These are phyloP conservation scores for Pterocles gutturalis DNA, from an alignment of 2,113 vertebrate species.

Conservation along the genomic window DNA sequence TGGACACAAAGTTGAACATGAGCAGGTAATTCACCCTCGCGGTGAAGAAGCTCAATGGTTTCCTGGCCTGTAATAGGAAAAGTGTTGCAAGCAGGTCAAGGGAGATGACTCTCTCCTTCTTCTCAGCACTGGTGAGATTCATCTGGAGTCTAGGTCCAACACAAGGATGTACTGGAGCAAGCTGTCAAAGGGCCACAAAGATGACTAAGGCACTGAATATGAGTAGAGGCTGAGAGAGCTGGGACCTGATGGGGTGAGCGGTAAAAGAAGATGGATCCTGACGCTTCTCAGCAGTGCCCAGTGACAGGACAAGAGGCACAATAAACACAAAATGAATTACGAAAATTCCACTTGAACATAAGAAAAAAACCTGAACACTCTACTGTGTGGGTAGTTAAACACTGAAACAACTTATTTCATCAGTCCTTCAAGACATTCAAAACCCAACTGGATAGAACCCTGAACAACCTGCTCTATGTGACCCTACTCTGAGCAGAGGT, in stretches of 20 bases:
- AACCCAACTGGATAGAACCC: not conserved
- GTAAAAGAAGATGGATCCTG: not conserved
- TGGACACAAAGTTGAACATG: not conserved
- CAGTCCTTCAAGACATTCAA: not conserved
- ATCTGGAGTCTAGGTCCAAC: not conserved
- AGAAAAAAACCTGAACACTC: not conserved
- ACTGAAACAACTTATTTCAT: not conserved
- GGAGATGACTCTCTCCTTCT: not conserved
- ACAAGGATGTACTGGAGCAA: not conserved
- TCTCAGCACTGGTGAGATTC: not conserved
- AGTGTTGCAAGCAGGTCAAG: not conserved
- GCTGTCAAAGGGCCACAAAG: not conserved
- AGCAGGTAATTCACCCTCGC: not conserved
- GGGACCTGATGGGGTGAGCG: rapidly evolving
- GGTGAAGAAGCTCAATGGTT: not conserved
- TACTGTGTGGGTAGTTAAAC: not conserved
- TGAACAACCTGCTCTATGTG: not conserved
- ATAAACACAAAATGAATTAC: not conserved
- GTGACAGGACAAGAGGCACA: not conserved
- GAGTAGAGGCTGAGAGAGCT: not conserved
- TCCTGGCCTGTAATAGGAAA: not conserved
- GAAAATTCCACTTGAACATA: not conserved
- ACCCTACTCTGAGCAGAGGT: not conserved
- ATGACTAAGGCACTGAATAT: not conserved
- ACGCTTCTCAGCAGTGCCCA: not conserved